Evolutionary conservation across 2,113 vertebrate species (phyloP).

Genomic region (Halichoerus grypus): DNA sequence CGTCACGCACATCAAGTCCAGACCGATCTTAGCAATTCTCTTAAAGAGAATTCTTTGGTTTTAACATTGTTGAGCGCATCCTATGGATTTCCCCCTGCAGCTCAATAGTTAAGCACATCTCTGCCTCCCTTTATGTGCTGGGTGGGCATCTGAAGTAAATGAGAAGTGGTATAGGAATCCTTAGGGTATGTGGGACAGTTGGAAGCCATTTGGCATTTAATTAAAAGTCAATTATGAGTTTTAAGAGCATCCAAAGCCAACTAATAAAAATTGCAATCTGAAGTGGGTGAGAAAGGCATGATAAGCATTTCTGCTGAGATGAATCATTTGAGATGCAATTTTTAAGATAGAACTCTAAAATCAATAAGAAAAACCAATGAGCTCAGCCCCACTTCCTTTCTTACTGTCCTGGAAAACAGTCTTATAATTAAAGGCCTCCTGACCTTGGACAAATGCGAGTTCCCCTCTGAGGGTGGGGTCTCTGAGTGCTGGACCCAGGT

Average conservation of each 20-base stretch:
- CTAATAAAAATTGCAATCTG: slow-evolving; percentile 75
- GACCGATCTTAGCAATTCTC: slow-evolving; percentile 53
- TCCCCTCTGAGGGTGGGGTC: background rate
- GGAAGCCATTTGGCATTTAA: slow-evolving; percentile 75
- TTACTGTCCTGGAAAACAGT: background rate
- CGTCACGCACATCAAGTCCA: background rate
- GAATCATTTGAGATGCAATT: background rate
- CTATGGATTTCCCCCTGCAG: background rate
- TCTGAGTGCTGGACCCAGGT: background rate
- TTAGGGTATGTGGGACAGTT: slow-evolving; percentile 39
- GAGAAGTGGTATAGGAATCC: slow-evolving; percentile 66
- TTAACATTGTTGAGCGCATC: background rate
- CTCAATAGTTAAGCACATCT: slow-evolving; percentile 48
- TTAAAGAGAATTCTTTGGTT: background rate
- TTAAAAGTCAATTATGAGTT: slow-evolving; percentile 85
- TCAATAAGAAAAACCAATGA: background rate
- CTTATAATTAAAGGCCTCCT: background rate
- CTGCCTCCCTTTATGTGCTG: slow-evolving; percentile 34
- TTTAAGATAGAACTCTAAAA: slow-evolving; percentile 30
- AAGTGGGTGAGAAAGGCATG: slow-evolving; percentile 59
- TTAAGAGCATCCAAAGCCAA: slow-evolving; percentile 74
- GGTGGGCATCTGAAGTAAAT: slow-evolving; percentile 57
- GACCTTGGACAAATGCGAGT: background rate
- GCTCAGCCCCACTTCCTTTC: background rate
- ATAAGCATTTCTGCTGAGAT: slow-evolving; percentile 74